phyloP scores from a whole-genome alignment of 2,888 invertebrate genomes.

The Stenurella melanura region DNA sequence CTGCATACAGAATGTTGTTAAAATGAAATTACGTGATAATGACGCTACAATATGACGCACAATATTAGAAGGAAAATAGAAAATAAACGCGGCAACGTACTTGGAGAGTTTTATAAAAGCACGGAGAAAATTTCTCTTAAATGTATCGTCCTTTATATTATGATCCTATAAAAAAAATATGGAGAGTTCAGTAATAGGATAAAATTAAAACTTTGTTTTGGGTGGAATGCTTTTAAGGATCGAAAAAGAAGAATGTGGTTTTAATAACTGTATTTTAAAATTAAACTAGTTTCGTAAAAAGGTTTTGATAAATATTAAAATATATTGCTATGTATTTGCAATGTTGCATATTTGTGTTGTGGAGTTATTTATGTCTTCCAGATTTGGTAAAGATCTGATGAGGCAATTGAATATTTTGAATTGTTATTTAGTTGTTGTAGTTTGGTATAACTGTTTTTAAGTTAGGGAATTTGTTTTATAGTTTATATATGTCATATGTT shows the following conservation, averaged over 20 bases:
- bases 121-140: slow-evolving; percentile 28
- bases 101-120: slow-evolving; percentile 19
- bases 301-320: too few relatives aligned
- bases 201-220: not conserved
- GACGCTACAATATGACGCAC: slow-evolving; percentile 35
- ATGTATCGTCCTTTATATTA: slow-evolving; percentile 29
- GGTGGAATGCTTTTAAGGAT: not conserved
- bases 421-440: too few relatives aligned
- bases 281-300: too few relatives aligned
- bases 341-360: too few relatives aligned
- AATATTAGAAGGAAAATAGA: slow-evolving; percentile 38
- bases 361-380: too few relatives aligned
- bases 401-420: too few relatives aligned
- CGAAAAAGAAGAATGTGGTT: not conserved
- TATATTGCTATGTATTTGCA: too few relatives aligned
- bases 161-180: slow-evolving; percentile 26
- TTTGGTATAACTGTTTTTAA: too few relatives aligned
- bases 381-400: too few relatives aligned
- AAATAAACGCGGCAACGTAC: slow-evolving; percentile 29
- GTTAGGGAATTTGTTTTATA: too few relatives aligned
- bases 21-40: slow-evolving; percentile 36
- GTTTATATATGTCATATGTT: too few relatives aligned
- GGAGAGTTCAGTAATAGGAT: not conserved
- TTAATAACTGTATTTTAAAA: too few relatives aligned
- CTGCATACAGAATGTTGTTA: slow-evolving; percentile 7